These are phyloP conservation scores for Noctua janthe DNA, from an alignment of 2,888 invertebrate genomes.

Conservation along the genomic window DNA sequence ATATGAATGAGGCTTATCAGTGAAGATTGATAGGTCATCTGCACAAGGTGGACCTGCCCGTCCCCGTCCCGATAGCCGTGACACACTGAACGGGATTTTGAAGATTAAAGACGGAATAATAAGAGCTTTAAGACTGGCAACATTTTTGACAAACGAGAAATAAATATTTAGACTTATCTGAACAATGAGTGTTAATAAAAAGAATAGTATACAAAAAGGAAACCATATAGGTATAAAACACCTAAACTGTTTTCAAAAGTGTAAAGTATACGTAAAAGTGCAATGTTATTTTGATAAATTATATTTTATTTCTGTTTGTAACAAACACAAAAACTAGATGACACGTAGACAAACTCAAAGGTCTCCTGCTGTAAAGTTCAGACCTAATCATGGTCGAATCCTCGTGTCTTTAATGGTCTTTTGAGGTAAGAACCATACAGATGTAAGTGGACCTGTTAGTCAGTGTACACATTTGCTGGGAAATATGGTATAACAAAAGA, in stretches of 20 bases:
- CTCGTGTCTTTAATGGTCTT: background rate
- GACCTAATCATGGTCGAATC: background rate
- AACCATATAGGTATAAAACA: background rate
- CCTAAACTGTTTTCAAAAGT: too few relatives aligned
- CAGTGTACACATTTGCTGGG: background rate
- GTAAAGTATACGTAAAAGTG: too few relatives aligned
- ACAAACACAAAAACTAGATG: background rate
- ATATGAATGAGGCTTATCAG: slow-evolving; percentile 27
- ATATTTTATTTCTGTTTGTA: background rate
- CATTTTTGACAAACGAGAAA: background rate
- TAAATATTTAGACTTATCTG: too few relatives aligned
- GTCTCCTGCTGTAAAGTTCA: background rate
- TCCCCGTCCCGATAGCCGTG: slow-evolving; percentile 39
- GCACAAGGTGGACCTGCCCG: slow-evolving; percentile 34
- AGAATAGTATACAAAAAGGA: too few relatives aligned
- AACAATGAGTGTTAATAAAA: too few relatives aligned
- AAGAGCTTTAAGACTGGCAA: background rate
- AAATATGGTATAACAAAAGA: background rate
- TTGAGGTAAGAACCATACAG: background rate
- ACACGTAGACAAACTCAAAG: background rate
- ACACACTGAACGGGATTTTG: slow-evolving; percentile 25
- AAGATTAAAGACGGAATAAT: slow-evolving; percentile 25
- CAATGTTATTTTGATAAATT: too few relatives aligned
- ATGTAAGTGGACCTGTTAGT: background rate
- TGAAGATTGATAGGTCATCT: slow-evolving; percentile 21